These are phyloP conservation scores for Copidosoma floridanum DNA, from an alignment of 1,140 invertebrate species.

Conservation along the genomic window DNA sequence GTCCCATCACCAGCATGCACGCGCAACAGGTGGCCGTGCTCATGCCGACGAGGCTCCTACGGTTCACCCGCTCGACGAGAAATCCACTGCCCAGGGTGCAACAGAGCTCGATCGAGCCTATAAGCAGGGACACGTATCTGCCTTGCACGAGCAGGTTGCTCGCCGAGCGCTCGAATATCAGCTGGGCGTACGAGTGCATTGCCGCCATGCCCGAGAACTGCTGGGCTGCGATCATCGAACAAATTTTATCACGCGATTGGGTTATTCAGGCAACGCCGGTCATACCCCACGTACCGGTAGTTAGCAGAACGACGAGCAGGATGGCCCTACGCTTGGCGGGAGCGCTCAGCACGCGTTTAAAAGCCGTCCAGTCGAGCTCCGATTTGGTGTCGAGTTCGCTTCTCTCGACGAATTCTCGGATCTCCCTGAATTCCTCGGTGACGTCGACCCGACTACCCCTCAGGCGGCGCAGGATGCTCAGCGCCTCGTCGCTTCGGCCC, in stretches of 20 bases:
- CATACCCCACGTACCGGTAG: too few species aligned
- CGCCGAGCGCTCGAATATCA: background rate
- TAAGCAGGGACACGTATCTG: background rate
- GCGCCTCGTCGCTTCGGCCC: background rate
- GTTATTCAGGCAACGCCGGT: background rate
- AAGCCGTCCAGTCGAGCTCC: background rate
- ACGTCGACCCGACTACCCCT: background rate
- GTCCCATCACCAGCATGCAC: background rate
- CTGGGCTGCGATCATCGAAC: background rate
- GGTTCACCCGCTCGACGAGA: background rate
- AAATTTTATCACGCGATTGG: background rate
- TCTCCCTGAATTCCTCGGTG: background rate
- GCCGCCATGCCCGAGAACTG: slow-evolving; percentile 10
- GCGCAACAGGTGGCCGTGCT: background rate
- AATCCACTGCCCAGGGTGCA: background rate
- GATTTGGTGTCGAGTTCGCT: background rate
- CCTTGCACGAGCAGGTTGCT: background rate
- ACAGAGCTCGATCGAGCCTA: background rate
- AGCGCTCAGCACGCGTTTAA: background rate
- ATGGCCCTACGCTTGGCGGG: background rate
- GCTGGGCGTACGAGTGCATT: background rate
- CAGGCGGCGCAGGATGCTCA: background rate
- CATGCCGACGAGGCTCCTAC: background rate
- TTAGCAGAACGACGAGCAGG: background rate
- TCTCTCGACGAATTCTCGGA: background rate